Base-by-base conservation (phyloP, 2,888 invertebrate species). In the Aproaerema taeniolella region DNA sequence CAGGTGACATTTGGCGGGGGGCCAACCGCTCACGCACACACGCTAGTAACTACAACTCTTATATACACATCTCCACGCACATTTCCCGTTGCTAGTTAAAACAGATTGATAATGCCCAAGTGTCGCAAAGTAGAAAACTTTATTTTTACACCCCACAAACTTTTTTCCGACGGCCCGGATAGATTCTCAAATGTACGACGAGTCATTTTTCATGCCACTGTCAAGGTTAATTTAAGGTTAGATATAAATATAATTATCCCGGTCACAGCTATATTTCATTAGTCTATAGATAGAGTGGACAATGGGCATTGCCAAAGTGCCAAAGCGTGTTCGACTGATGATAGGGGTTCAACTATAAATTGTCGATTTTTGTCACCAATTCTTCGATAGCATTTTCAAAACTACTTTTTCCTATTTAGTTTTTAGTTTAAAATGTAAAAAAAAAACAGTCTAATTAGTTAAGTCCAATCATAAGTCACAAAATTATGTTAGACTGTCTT, bases 201-300 rank as follows among this genome's bases (percentile, higher is more conserved):
- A 57, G 60, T 63, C 60, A 76, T 80, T 76, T 77, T 75, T 80
- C 80, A 81, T 77, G 68, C 62, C 77, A 79, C 74, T 83, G 83
- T 82, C 85, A 85, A 85, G 85, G 85, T 83, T 78, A 76, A 81
- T 82, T 78, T 82, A 82, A 85, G 83, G 85, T 85, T 80, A 61
- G 71, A 49, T 81, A 82, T 76, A 77, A 81, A 82, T 83, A 82
- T 58, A 43, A 50, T 59, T 53, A 56, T 58, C 49, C 53, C 51
- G 44, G 46, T 5, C 36, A 38, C 46, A 49, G 64, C 59, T 56
- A 59, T 67, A 62, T 68, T 60, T 70, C 58, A 67, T 62, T 53
- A 47, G 41, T 45, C 45, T 62, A 59, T 57, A 58, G 49, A 58
- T 60, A 61, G 55, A 50, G 38, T 58, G 54, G 59, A 57, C 53